phyloP scores from a whole-genome alignment of 2,888 invertebrate genomes.

The Steinernema carpocapsae region DNA sequence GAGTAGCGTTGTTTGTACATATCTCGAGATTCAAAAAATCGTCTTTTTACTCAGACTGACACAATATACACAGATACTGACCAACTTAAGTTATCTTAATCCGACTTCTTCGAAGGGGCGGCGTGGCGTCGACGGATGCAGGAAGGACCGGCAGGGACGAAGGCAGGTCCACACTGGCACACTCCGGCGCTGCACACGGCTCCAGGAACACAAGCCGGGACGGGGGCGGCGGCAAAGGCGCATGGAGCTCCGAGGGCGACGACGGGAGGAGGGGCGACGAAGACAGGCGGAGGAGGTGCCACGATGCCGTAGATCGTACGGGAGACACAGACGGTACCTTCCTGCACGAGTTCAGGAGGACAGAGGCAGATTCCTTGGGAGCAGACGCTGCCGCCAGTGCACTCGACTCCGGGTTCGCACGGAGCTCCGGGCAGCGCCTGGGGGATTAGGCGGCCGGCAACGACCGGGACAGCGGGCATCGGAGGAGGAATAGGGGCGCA shows the following conservation, averaged over 20 bases:
- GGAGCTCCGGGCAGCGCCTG: slow-evolving; percentile 61
- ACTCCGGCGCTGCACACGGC: slow-evolving; percentile 58
- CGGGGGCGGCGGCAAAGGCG: slow-evolving; percentile 44
- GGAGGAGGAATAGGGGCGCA: slow-evolving; percentile 49
- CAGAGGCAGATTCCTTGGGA: slow-evolving; percentile 68
- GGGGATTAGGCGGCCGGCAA: slow-evolving; percentile 66
- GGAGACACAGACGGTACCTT: slow-evolving; percentile 67
- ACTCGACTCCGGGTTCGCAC: slow-evolving; percentile 68
- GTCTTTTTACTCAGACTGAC: too few species aligned
- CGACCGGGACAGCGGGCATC: slow-evolving; percentile 48
- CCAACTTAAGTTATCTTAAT: slow-evolving; percentile 8
- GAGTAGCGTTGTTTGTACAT: slow-evolving; percentile 1
- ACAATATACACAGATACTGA: slow-evolving; percentile 1
- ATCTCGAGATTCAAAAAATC: too few species aligned
- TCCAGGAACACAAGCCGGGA: slow-evolving; percentile 54
- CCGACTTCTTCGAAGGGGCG: slow-evolving; percentile 21
- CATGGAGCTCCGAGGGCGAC: slow-evolving; percentile 56
- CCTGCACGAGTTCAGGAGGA: slow-evolving; percentile 68
- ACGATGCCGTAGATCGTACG: slow-evolving; percentile 66
- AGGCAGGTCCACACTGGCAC: slow-evolving; percentile 55
- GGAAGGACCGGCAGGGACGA: slow-evolving; percentile 51
- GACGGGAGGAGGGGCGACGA: slow-evolving; percentile 43
- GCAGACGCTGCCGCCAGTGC: slow-evolving; percentile 68
- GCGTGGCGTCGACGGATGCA: slow-evolving; percentile 54
- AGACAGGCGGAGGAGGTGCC: slow-evolving; percentile 53